These are phyloP conservation scores for Petrolisthes manimaculis DNA, from an alignment of 2,888 invertebrate genomes.

Conservation along the genomic window DNA sequence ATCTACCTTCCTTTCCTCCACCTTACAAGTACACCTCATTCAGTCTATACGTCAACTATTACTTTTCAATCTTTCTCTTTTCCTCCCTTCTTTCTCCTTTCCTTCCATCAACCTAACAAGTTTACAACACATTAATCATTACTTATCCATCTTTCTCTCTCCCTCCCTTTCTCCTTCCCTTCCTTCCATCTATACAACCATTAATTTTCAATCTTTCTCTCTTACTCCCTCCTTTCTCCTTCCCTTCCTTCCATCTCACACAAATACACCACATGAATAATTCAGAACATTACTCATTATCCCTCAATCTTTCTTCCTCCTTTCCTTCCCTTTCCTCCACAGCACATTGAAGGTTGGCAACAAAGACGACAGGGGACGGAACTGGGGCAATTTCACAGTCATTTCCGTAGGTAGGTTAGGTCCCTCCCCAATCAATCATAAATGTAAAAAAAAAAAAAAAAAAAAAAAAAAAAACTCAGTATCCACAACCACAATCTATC, in stretches of 20 bases:
- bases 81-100: background rate
- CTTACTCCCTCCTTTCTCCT: background rate
- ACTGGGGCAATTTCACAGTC: too few relatives aligned
- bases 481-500: too few relatives aligned
- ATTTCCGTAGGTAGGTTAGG: too few relatives aligned
- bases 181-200: background rate
- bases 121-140: background rate
- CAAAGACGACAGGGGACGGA: too few relatives aligned
- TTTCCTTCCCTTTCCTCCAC: too few relatives aligned
- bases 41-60: background rate
- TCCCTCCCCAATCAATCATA: too few relatives aligned
- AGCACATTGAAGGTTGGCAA: too few relatives aligned
- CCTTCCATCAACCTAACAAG: background rate
- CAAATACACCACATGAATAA: too few relatives aligned
- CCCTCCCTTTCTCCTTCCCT: background rate
- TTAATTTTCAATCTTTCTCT: background rate
- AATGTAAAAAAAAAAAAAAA: too few relatives aligned
- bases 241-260: background rate
- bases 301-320: too few relatives aligned
- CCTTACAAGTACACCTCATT: background rate
- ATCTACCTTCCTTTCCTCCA: background rate
- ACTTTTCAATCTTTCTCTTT: background rate
- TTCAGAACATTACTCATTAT: too few relatives aligned
- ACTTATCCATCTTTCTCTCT: background rate
- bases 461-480: too few relatives aligned